A percentile compares a stretch with the other conserved stretches of the same genome.
These are phyloP conservation scores for Furcifer pardalis DNA, from an alignment of 2,797 vertebrate species.

Conservation along the genomic window DNA sequence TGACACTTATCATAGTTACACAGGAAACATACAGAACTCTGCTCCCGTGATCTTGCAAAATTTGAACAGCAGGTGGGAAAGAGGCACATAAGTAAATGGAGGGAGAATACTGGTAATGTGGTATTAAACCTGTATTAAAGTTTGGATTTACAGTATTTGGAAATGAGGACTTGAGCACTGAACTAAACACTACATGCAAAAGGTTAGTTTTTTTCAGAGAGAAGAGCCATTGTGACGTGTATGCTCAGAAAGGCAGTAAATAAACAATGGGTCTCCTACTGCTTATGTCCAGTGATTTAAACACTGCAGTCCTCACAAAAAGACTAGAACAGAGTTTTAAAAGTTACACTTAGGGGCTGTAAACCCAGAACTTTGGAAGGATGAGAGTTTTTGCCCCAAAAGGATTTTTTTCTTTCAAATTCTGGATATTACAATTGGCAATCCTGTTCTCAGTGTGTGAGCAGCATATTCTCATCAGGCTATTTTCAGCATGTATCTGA, in stretches of 20 bases:
- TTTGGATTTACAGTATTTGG: background rate
- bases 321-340: no score
- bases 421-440: background rate
- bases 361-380: no score
- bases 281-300: background rate
- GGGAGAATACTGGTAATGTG: background rate
- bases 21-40: background rate
- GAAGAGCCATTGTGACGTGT: background rate
- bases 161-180: background rate
- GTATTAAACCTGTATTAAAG: background rate
- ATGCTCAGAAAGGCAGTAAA: background rate
- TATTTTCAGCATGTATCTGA: slow-evolving; percentile 23
- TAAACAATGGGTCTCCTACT: background rate
- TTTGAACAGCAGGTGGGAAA: background rate
- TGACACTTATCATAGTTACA: background rate
- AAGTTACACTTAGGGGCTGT: no score
- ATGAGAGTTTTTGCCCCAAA: no score
- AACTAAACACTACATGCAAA: background rate
- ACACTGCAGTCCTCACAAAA: no score
- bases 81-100: background rate
- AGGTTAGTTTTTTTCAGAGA: background rate
- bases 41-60: background rate
- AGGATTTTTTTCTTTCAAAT: no score
- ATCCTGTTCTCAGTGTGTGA: background rate
- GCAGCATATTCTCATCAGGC: background rate